Evolutionary conservation across 2,797 vertebrate genomes (phyloP).

Genomic region (Emydoidea blandingii): DNA sequence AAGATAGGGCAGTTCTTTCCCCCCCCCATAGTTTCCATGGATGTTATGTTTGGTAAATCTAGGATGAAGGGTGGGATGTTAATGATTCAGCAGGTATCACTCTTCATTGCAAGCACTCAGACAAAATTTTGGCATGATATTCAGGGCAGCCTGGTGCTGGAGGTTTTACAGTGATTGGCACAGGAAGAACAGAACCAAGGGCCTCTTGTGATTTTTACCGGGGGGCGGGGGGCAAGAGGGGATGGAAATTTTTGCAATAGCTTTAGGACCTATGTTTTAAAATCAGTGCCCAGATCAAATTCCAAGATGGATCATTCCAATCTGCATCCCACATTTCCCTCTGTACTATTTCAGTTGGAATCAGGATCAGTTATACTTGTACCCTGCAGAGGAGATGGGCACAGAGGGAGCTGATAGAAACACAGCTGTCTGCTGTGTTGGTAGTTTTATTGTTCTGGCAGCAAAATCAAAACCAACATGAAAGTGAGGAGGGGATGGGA

Average conservation of each 20-base stretch:
- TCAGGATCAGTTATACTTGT: not conserved
- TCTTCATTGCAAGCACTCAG: not conserved
- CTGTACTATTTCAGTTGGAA: not conserved
- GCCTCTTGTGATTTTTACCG: not conserved
- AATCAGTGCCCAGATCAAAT: not conserved
- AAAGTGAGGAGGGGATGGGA: not conserved
- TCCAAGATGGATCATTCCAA: not conserved
- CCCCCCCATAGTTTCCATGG: not conserved
- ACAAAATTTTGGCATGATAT: rapidly evolving
- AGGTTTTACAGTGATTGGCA: not conserved
- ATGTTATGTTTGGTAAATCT: not conserved
- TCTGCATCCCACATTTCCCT: not conserved
- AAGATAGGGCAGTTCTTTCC: not conserved
- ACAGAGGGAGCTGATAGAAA: not conserved
- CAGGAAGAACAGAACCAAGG: not conserved
- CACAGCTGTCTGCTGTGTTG: not conserved
- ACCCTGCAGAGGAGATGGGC: not conserved
- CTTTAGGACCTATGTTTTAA: not conserved
- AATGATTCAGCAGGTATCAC: not conserved
- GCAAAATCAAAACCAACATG: not conserved
- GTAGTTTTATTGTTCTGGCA: not conserved
- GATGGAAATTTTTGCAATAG: rapidly evolving
- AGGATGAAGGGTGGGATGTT: not conserved
- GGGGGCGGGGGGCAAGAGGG: no score
- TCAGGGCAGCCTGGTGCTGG: not conserved